Base-by-base conservation (phyloP, 2,888 invertebrate species). In the Psylliodes chrysocephalus region DNA sequence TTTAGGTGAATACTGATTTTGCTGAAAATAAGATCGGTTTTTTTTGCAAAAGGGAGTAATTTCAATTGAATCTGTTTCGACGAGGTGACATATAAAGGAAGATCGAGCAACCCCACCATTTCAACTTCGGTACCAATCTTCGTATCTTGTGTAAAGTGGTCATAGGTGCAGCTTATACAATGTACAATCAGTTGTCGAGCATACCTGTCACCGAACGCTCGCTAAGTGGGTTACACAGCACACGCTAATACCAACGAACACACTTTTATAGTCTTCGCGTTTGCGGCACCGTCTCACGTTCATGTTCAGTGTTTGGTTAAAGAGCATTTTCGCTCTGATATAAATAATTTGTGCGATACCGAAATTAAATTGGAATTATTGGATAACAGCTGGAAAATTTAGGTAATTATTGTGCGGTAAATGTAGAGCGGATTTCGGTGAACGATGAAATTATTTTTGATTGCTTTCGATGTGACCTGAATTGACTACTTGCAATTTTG, bases 181-280 rank as follows among this genome's bases (percentile, higher is more conserved):
- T 60, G 28, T 15, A 47, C 66, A 66, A 69, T 71, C 71, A 71
- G 71, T 71, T 71, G 66, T 67, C 67, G 71, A 66, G 65, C 51
- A 64, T 62, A 71, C 69, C 65, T 71, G 66, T 71, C 66, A 60
- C 63, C 38, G 57, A 17, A 22, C 12, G 19, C 14, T 10, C n/a
- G 22, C 25, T n/a, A 46, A 46, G n/a, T 46, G 22, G 46, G 46
- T 46, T 46, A 46, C 2, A 33, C 5, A 33, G 33, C n/a, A 33
- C 33, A 33, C n/a, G 14, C 8, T 14, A 35, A 35, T 35, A 35
- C 2, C n/a, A 35, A 35, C 33, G 33, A 44, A 10, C 44, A 14
- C 44, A 17, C 3, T 8, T 4, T 22, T 12, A 15, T 14, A 46
- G 46, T 46, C n/a, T n/a, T n/a, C n/a, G n/a, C n/a, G n/a, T 46